Evolutionary conservation across 2,888 invertebrate species (phyloP), one percentile per base, ranked within the genome.

Genomic region (Trichopoda pennipes): DNA sequence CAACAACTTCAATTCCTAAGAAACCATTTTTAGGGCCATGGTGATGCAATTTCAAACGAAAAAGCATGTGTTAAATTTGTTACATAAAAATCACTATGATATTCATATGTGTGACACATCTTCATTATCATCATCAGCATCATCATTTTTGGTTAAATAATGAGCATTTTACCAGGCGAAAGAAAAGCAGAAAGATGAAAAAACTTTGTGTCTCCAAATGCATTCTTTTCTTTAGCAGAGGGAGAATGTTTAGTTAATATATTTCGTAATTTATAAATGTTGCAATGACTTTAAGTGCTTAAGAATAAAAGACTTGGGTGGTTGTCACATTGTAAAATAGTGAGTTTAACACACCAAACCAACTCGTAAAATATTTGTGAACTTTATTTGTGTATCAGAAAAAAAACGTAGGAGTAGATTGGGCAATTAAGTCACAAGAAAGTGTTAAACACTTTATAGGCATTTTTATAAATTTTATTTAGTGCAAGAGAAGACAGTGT

Each of bases 61-160:
- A 78, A 47, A 70, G 70, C 81, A 81, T 78, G 74, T 81, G 81
- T 78, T 74, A 47, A 74, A 70, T 66, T 78, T 78, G 63, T 74
- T 53, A 53, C 61, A 49, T 55, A 55, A 61, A 77, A 56, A 56
- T 63, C 12, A 38, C 16, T 2, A 16, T 19, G 21, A 60, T 51
- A 19, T 12, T 38, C 12, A 12, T 38, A 38, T 72, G 72, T 74
- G 72, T 76, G 81, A 72, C 81, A 77, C 68, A 76, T 81, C 68
- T 47, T 77, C 42, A 58, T 66, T 42, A 28, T 51, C 32, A 58
- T 61, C 14, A 47, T 76, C 8, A 47, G 3, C 38, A 38, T 68
- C n/a, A n/a, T n/a, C n/a, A n/a, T n/a, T n/a, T 74, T 3, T 58
- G 68, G 51, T 77, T 81, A 68, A 64, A 64, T 77, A 55, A 73